Evolutionary conservation across 2,888 invertebrate genomes (phyloP).

Genomic region (Andricus quercusramuli): DNA sequence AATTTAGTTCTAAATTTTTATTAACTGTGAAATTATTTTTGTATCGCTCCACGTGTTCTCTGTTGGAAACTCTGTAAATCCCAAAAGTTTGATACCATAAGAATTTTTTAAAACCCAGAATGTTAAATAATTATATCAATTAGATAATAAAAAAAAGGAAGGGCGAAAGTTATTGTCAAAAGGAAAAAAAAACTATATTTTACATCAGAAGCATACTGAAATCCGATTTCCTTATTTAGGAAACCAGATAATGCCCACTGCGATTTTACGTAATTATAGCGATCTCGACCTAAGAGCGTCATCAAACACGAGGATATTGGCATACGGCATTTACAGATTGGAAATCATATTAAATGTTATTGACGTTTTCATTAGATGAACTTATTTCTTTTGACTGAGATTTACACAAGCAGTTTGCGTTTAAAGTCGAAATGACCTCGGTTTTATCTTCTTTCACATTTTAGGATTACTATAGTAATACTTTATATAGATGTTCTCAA

Average conservation of each 20-base stretch:
- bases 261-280: background rate
- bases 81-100: too few species aligned
- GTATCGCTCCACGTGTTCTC: too few species aligned
- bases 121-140: too few species aligned
- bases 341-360: background rate
- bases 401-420: constrained; percentile 1
- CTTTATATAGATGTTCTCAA: too few species aligned
- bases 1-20: too few species aligned
- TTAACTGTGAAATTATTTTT: too few species aligned
- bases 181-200: background rate
- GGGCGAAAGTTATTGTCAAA: background rate
- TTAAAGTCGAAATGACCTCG: background rate
- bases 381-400: background rate
- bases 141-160: background rate
- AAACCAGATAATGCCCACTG: background rate
- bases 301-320: background rate
- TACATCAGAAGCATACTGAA: background rate
- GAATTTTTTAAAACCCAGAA: too few species aligned
- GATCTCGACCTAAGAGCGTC: background rate
- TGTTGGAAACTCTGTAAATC: too few species aligned
- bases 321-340: background rate
- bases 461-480: background rate
- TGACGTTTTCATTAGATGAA: background rate
- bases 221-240: background rate
- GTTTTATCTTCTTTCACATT: background rate